A percentile compares a stretch with the other conserved stretches of the same genome.
Conservation (phyloP, 2,888 invertebrate genomes). For the Tachina fera region DNA sequence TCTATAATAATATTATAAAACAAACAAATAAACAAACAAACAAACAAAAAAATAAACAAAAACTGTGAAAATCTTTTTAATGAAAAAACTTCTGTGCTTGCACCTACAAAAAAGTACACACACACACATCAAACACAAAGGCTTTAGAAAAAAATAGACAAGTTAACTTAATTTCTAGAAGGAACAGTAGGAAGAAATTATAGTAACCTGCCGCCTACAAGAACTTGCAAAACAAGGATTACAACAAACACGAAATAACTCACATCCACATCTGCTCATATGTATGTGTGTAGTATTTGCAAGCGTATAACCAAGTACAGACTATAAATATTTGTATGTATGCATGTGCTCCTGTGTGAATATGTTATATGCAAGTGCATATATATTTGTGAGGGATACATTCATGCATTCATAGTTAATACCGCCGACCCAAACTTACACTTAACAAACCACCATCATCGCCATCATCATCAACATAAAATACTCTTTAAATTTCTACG, state of each 20-base stretch:
- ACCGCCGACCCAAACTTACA: slow-evolving; percentile 21
- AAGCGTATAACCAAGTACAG: slow-evolving; percentile 37
- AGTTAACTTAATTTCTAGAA: slow-evolving; percentile 25
- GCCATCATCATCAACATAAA: not conserved
- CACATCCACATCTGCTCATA: not conserved
- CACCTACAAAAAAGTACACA: slow-evolving; percentile 6
- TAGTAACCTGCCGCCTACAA: slow-evolving; percentile 53
- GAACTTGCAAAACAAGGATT: slow-evolving; percentile 32
- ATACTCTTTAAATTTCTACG: slow-evolving; percentile 47
- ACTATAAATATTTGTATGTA: slow-evolving; percentile 7
- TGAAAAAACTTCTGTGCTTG: slow-evolving; percentile 16
- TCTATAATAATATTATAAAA: not conserved
- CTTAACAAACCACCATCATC: slow-evolving; percentile 23
- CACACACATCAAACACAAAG: not conserved
- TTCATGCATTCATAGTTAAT: slow-evolving; percentile 51
- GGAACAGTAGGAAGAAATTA: slow-evolving; percentile 18
- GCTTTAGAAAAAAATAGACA: slow-evolving; percentile 4
- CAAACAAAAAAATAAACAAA: not conserved
- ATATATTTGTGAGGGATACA: slow-evolving; percentile 43
- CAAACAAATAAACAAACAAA: not conserved
- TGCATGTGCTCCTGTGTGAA: not conserved
- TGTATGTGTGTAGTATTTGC: not conserved
- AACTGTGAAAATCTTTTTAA: slow-evolving; percentile 16
- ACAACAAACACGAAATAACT: not conserved
- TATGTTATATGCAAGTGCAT: slow-evolving; percentile 7